Conservation (phyloP, 2,113 vertebrate species). For the Petromus typicus region DNA sequence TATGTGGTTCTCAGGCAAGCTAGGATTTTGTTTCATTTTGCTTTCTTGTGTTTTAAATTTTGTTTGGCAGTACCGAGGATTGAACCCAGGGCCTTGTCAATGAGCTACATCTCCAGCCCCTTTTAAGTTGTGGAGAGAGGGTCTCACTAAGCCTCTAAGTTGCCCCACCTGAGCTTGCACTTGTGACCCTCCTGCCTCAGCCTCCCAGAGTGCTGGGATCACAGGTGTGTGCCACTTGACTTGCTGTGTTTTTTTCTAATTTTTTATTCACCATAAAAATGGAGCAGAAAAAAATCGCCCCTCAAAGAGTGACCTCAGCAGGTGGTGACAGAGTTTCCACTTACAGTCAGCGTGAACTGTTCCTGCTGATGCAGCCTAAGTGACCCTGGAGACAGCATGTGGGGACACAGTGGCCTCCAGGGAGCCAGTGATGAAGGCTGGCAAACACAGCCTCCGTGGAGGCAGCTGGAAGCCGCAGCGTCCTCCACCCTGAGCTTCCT, state of each 20-base stretch:
- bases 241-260: neutral
- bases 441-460: neutral
- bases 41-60: neutral
- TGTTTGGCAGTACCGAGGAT: neutral
- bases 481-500: neutral
- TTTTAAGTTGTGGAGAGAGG: neutral
- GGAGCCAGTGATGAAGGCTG: neutral
- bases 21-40: neutral
- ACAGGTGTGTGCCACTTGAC: neutral
- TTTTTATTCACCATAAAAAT: neutral
- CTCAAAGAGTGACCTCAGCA: neutral
- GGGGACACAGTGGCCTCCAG: fast-evolving
- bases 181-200: neutral
- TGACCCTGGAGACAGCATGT: fast-evolving
- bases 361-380: neutral
- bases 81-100: neutral
- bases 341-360: neutral
- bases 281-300: neutral
- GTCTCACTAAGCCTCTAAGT: neutral
- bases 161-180: neutral
- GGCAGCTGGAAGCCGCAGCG: neutral
- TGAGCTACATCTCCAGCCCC: neutral
- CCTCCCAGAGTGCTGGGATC: neutral
- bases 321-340: neutral
- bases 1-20: neutral